Percentiles rank a stretch among this genome's conserved stretches.
Conservation (phyloP, 2,888 invertebrate genomes). For the Eupeodes luniger region DNA sequence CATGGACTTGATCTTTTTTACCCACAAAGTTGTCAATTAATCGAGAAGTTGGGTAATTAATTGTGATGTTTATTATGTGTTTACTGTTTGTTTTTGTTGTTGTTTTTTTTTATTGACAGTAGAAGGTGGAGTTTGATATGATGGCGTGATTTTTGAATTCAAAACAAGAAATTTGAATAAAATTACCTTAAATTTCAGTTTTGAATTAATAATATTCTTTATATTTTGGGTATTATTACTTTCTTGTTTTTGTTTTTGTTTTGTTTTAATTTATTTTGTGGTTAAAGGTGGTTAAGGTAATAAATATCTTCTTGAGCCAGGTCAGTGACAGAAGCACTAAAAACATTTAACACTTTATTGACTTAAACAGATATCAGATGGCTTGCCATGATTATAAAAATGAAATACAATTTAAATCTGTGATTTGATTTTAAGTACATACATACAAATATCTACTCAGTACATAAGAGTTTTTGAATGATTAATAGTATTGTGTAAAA, state of each 20-base stretch:
- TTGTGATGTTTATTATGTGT: slow-evolving; percentile 14
- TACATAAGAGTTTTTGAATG: too few relatives aligned
- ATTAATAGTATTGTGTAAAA: too few relatives aligned
- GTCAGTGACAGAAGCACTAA: slow-evolving; percentile 7
- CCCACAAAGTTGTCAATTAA: slow-evolving; percentile 29
- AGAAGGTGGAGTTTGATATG: not conserved
- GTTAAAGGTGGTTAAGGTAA: not conserved
- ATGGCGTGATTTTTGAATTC: not conserved
- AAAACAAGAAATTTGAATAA: not conserved
- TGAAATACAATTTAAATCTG: too few relatives aligned
- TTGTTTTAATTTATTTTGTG: too few relatives aligned
- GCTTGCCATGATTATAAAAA: too few relatives aligned
- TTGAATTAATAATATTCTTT: not conserved
- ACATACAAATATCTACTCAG: too few relatives aligned
- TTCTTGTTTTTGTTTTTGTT: not conserved
- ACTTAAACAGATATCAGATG: not conserved
- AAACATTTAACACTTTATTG: not conserved
- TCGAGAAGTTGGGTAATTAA: not conserved
- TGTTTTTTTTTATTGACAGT: not conserved
- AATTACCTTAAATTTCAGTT: not conserved
- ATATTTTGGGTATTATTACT: not conserved
- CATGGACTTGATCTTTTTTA: slow-evolving; percentile 67
- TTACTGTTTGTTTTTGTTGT: slow-evolving; percentile 5
- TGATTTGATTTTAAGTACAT: too few relatives aligned
- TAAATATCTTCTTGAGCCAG: slow-evolving; percentile 1